A percentile compares a stretch with the other conserved stretches of the same genome.
These are phyloP conservation scores for Trididemnum nubilum DNA, from an alignment of 23 tunicate genomes.

Conservation along the genomic window DNA sequence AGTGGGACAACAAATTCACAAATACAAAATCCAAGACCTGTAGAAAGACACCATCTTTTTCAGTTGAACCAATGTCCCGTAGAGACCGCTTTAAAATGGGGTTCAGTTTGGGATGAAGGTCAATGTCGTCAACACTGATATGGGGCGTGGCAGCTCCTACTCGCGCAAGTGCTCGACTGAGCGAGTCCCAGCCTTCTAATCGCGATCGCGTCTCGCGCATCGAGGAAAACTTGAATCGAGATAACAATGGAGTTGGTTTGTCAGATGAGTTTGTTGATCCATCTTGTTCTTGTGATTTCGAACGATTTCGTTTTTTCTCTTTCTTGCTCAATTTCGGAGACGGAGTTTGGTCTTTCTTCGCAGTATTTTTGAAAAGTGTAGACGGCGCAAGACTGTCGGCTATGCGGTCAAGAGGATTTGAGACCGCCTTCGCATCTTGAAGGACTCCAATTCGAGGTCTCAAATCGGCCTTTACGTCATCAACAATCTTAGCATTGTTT, in stretches of 20 bases:
- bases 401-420: conserved; percentile 21
- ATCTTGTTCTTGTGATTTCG: not conserved
- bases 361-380: conserved; percentile 2
- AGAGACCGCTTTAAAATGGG: conserved; percentile 50
- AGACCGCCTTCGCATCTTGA: not conserved
- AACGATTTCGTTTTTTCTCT: not conserved
- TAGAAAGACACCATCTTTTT: not conserved
- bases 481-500: not conserved
- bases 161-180: conserved; percentile 82
- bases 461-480: not conserved
- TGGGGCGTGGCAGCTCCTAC: conserved; percentile 41
- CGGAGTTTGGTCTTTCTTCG: not conserved
- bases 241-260: conserved; percentile 16
- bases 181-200: conserved; percentile 71
- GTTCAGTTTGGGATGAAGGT: conserved; percentile 37
- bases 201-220: conserved; percentile 4
- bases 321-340: not conserved
- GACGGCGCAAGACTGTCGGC: conserved; percentile 38
- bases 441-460: not conserved
- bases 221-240: conserved; percentile 29
- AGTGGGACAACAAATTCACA: not conserved
- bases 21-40: not conserved
- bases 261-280: not conserved
- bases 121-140: not conserved
- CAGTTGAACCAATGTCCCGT: not conserved